Percentiles rank a stretch among this genome's conserved stretches.
Conservation (phyloP, 2,888 invertebrate species). For the Tinea pellionella region DNA sequence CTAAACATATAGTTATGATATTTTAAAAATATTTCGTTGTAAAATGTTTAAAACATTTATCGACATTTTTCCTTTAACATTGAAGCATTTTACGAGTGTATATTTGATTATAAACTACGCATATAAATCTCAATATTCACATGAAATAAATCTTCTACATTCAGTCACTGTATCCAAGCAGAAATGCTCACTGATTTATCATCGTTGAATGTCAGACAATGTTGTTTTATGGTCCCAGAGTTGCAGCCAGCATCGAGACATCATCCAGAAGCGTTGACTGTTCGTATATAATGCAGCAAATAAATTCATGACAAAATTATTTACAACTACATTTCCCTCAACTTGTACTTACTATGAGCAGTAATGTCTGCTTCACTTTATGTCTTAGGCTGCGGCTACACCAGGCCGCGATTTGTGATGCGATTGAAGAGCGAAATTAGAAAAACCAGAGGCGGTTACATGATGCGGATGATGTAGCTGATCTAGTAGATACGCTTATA, state of each 20-base stretch:
- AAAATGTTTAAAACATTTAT: too few relatives aligned
- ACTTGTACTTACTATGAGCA: neutral
- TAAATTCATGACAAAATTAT: neutral
- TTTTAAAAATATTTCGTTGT: too few relatives aligned
- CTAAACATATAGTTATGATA: too few relatives aligned
- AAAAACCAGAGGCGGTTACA: too few relatives aligned
- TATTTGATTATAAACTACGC: neutral
- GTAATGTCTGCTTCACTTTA: neutral
- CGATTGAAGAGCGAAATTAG: too few relatives aligned
- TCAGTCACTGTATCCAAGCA: constrained; percentile 27
- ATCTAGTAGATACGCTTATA: too few relatives aligned
- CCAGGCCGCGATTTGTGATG: too few relatives aligned
- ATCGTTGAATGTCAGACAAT: constrained; percentile 27
- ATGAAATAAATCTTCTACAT: neutral
- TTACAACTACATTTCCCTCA: neutral
- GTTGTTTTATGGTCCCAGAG: constrained; percentile 28
- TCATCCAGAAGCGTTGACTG: neutral
- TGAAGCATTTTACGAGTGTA: too few relatives aligned
- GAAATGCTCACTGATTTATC: constrained; percentile 35
- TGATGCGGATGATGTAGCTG: too few relatives aligned
- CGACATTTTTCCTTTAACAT: too few relatives aligned
- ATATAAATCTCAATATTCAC: constrained; percentile 3
- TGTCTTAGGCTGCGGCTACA: too few relatives aligned
- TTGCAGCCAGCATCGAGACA: neutral
- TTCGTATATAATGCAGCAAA: neutral